These are phyloP conservation scores for Rhynchomys soricoides DNA, from an alignment of 2,113 vertebrate genomes.

Conservation along the genomic window DNA sequence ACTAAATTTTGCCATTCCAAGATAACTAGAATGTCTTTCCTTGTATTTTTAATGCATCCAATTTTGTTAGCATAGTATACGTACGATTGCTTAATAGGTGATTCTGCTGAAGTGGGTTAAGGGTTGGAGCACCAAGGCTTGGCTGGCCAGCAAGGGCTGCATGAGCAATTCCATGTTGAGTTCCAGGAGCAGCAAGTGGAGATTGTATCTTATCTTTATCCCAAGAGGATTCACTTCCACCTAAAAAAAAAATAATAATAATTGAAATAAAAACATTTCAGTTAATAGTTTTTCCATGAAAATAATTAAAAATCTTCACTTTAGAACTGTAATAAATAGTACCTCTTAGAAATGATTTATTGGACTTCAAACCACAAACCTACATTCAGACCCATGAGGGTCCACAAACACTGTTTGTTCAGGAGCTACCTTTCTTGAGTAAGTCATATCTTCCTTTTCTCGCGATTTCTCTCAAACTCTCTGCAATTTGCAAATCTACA, in stretches of 20 bases:
- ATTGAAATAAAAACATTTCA: slow-evolving; percentile 42
- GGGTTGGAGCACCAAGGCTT: slow-evolving; percentile 84
- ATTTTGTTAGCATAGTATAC: slow-evolving; percentile 67
- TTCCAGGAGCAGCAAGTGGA: slow-evolving; percentile 85
- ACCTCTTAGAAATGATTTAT: not conserved
- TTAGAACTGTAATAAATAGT: not conserved
- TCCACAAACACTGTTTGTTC: not conserved
- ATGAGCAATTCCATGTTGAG: slow-evolving; percentile 87
- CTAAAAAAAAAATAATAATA: slow-evolving; percentile 88
- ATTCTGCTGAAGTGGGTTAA: slow-evolving; percentile 92
- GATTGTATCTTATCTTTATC: slow-evolving; percentile 94
- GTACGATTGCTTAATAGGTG: slow-evolving; percentile 92
- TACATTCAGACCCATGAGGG: not conserved
- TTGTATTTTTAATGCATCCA: not conserved
- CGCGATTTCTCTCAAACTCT: too few relatives aligned
- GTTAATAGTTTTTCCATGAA: not conserved
- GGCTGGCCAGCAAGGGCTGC: slow-evolving; percentile 85
- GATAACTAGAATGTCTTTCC: not conserved
- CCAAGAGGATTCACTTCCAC: slow-evolving; percentile 93
- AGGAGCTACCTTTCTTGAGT: not conserved
- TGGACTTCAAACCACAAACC: not conserved
- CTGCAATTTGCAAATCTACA: not conserved
- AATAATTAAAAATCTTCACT: too few relatives aligned
- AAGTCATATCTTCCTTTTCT: not conserved
- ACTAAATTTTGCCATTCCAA: not conserved